Base-by-base conservation (phyloP, 2,888 invertebrate species). In the Ormyrus thymus region DNA sequence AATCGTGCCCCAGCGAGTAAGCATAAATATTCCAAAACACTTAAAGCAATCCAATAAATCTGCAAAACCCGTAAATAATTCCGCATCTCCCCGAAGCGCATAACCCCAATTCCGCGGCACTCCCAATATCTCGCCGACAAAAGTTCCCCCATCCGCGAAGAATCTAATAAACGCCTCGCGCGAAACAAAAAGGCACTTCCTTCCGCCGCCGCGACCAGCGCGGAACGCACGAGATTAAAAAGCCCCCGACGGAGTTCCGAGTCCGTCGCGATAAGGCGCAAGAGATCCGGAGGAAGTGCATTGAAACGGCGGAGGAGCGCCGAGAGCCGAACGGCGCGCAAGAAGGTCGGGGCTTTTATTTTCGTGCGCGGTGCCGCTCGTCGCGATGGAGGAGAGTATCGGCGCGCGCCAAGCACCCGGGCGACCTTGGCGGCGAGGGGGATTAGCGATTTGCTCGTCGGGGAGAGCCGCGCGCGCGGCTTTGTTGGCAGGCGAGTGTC, bases 231-330 rank as follows among this genome's bases (percentile, higher is more conserved):
- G 11, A 45, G 46, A 53, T 61, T 53, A 51, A 50, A 61, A 50
- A 29, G 62, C 51, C 50, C 11, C n/a, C 9, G 46, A 55, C 55
- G 15, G 62, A 53, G 55, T 51, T 10, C 50, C 8, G 29, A 3
- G 71, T 2, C 45, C n/a, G 69, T 9, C 13, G 45, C 29, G 71
- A 72, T 61, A 72, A 55, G 15, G 29, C 29, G 4, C 29, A 55
- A 72, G 64, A 62, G 61, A 46, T 55, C 59, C 62, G 10, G 45
- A 72, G 72, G 72, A 72, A 72, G 72, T 55, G 72, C 55, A 70
- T 10, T 58, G 69, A 70, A 68, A 48, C 8, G 43, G n/a, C 66
- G 66, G 48, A 7, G 15, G 58, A 65, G 15, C 45, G 7, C 10
- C 11, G 50, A 11, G 29, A 29, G 29, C 29, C 29, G 29, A 29